These are phyloP conservation scores for Hoplias malabaricus DNA, from an alignment of 2,113 vertebrate species.

Conservation along the genomic window DNA sequence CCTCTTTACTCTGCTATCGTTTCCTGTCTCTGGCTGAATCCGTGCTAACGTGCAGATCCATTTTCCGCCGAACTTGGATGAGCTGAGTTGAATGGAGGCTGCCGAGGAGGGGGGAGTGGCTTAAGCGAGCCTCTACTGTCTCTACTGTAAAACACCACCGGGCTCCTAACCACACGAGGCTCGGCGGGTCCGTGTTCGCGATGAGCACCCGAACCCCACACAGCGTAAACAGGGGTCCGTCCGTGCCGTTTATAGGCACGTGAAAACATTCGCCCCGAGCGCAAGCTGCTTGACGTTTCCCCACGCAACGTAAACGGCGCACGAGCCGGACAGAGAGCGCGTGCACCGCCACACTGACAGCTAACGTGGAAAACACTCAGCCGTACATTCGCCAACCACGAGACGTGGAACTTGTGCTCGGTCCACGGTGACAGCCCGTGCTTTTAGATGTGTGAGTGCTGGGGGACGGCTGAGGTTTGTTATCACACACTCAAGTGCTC, in stretches of 20 bases:
- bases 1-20: neutral
- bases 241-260: too few species aligned
- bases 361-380: neutral
- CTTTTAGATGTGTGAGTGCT: too few species aligned
- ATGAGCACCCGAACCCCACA: too few species aligned
- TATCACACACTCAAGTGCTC: neutral
- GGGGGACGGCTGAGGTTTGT: too few species aligned
- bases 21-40: too few species aligned
- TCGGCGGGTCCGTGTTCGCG: too few species aligned
- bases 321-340: neutral
- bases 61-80: conserved; percentile 81
- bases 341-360: conserved; percentile 13
- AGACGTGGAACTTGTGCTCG: neutral
- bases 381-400: neutral
- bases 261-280: too few species aligned
- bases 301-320: neutral
- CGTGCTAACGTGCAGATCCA: conserved; percentile 15
- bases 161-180: conserved; percentile 62
- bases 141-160: conserved; percentile 87
- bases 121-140: conserved; percentile 73
- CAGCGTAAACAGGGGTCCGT: too few species aligned
- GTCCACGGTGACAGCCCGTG: neutral
- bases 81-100: conserved; percentile 76
- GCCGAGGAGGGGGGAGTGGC: conserved; percentile 87
- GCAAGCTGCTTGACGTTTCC: neutral